Conservation (phyloP, 1,140 invertebrate genomes). For the Rhynchophorus ferrugineus region DNA sequence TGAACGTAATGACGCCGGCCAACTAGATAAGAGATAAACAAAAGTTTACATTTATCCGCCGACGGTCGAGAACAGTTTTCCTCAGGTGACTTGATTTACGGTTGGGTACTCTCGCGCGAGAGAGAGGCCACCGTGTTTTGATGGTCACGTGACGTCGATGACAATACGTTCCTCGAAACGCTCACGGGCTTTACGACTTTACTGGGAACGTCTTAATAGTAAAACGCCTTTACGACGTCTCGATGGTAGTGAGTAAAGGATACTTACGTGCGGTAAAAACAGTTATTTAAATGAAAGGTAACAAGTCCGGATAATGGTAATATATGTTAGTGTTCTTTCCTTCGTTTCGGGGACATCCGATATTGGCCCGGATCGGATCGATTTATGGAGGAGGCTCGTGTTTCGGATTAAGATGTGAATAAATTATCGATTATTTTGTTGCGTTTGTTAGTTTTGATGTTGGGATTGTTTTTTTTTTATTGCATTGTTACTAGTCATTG, state of each 20-base stretch:
- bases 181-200: neutral
- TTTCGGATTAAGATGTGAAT: too few relatives aligned
- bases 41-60: too few relatives aligned
- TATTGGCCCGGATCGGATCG: too few relatives aligned
- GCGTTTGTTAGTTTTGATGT: too few relatives aligned
- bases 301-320: too few relatives aligned
- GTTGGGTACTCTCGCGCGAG: neutral
- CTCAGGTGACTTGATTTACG: neutral
- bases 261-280: neutral
- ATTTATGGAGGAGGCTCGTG: too few relatives aligned
- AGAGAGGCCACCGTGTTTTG: neutral
- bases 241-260: neutral
- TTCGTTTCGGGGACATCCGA: too few relatives aligned
- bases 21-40: too few relatives aligned
- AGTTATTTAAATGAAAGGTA: neutral
- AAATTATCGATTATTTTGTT: too few relatives aligned
- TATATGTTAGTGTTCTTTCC: neutral
- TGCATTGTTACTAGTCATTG: too few relatives aligned
- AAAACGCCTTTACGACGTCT: neutral
- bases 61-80: neutral
- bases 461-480: too few relatives aligned
- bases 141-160: neutral
- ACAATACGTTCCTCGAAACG: neutral
- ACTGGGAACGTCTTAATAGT: neutral
- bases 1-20: too few relatives aligned